phyloP scores from a whole-genome alignment of 2,797 vertebrate genomes.

The Sylvia borin region DNA sequence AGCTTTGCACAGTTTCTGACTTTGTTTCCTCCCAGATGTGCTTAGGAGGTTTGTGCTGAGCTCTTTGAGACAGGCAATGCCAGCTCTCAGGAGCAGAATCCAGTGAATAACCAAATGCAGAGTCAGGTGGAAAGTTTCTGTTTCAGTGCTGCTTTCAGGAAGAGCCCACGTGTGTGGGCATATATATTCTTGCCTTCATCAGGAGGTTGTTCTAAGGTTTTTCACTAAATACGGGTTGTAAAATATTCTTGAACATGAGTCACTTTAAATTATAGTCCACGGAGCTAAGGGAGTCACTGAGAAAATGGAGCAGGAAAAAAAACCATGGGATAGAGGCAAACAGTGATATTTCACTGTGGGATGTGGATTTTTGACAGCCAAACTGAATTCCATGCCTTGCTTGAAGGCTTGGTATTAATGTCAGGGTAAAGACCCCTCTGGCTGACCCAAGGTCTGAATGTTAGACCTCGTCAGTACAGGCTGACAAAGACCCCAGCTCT shows the following conservation, averaged over 20 bases:
- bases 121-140: constrained; percentile 13
- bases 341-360: not conserved
- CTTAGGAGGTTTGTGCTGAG: not conserved
- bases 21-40: not conserved
- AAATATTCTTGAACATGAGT: constrained; percentile 53
- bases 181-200: not conserved
- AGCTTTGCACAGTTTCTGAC: not conserved
- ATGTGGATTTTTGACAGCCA: not conserved
- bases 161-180: constrained; percentile 13
- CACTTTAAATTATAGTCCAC: constrained; percentile 53
- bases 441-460: not conserved
- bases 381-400: not conserved
- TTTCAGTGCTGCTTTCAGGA: not conserved
- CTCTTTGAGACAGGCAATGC: not conserved
- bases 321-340: not conserved
- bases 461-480: not conserved
- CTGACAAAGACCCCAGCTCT: not conserved
- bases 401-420: not conserved
- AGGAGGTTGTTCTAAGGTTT: constrained; percentile 17
- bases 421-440: not conserved
- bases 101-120: not conserved
- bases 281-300: constrained; percentile 43
- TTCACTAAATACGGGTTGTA: constrained; percentile 39
- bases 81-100: not conserved
- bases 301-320: constrained; percentile 31